Percentiles rank a stretch among this genome's conserved stretches.
Evolutionary conservation across 2,113 vertebrate species (phyloP).

Genomic region (Cygnus atratus): DNA sequence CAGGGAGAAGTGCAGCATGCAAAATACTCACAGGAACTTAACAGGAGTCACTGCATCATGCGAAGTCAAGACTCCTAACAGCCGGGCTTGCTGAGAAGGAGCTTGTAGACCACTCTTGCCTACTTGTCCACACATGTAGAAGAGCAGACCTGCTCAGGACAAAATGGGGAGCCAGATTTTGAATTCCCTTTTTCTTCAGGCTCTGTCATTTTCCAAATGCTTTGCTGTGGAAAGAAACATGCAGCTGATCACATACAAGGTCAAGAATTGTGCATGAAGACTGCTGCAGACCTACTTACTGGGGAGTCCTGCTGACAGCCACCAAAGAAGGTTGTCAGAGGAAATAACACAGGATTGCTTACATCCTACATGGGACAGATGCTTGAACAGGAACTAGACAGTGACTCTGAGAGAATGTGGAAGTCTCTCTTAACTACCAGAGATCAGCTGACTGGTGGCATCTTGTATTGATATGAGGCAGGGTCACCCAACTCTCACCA

Average conservation of each 20-base stretch:
- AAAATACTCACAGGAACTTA: neutral
- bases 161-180: neutral
- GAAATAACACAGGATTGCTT: neutral
- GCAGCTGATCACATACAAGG: neutral
- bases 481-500: neutral
- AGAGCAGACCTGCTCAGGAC: neutral
- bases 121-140: neutral
- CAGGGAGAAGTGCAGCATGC: neutral
- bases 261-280: neutral
- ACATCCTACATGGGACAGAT: neutral
- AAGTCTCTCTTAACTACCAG: neutral
- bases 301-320: neutral
- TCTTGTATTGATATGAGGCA: neutral
- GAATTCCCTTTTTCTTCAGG: neutral
- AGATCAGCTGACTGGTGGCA: constrained; percentile 22
- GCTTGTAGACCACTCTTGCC: neutral
- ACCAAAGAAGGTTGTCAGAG: neutral
- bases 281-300: neutral
- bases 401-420: neutral
- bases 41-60: neutral
- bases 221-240: neutral
- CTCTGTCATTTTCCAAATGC: neutral
- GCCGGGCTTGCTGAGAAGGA: neutral
- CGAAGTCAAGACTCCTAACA: neutral
- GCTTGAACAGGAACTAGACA: neutral